Evolutionary conservation across 2,888 invertebrate genomes (phyloP).

Genomic region (Meteorus colon): DNA sequence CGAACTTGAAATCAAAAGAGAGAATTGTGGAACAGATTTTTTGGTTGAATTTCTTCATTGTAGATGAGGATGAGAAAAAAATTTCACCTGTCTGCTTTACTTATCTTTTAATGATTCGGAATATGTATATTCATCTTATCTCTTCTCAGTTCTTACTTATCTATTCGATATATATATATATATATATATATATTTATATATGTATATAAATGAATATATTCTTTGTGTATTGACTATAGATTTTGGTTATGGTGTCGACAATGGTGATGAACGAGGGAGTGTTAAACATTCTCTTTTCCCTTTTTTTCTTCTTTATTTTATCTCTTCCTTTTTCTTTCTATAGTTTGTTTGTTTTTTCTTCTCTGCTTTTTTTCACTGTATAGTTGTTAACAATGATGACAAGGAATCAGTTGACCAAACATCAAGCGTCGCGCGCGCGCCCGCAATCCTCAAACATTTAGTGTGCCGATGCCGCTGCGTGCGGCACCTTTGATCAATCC

Average conservation of each 20-base stretch:
- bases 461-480: constrained; percentile 20
- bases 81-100: background rate
- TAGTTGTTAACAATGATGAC: constrained; percentile 57
- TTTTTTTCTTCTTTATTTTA: constrained; percentile 10
- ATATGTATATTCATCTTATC: background rate
- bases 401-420: constrained; percentile 60
- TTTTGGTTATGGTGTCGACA: background rate
- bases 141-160: background rate
- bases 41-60: background rate
- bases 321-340: background rate
- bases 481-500: constrained; percentile 55
- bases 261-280: background rate
- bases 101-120: background rate
- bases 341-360: background rate
- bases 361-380: constrained; percentile 22
- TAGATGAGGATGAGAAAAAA: background rate
- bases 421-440: constrained; percentile 44
- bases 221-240: background rate
- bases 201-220: background rate
- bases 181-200: too few species aligned
- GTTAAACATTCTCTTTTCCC: constrained; percentile 3
- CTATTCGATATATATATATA: background rate
- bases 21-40: background rate
- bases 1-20: background rate
- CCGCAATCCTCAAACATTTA: constrained; percentile 59